Evolutionary conservation across 2,888 invertebrate species (phyloP).

Genomic region (Nebria salina): DNA sequence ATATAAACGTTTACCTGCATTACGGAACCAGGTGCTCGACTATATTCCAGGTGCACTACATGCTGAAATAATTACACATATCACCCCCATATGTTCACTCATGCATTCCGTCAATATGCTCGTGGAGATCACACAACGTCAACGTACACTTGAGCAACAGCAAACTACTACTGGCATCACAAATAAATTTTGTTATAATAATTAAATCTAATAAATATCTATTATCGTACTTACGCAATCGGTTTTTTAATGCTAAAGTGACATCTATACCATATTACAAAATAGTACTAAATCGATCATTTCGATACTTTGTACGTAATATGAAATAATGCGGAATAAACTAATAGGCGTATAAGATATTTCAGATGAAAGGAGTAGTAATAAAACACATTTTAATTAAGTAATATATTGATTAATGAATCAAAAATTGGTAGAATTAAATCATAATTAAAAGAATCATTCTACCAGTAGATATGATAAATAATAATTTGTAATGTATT

Average conservation of each 20-base stretch:
- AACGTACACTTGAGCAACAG: neutral
- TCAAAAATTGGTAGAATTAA: constrained; percentile 9
- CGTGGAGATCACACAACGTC: neutral
- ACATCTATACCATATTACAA: too few relatives aligned
- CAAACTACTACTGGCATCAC: neutral
- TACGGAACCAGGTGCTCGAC: constrained; percentile 28
- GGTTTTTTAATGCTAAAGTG: too few relatives aligned
- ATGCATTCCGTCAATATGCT: constrained; percentile 23
- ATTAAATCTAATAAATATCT: too few relatives aligned
- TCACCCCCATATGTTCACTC: constrained; percentile 37
- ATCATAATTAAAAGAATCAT: neutral
- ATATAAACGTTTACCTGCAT: constrained; percentile 31
- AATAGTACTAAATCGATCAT: too few relatives aligned
- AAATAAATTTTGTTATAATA: too few relatives aligned
- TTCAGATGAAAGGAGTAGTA: neutral
- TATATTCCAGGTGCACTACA: constrained; percentile 28
- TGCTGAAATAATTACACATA: constrained; percentile 33
- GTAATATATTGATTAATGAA: constrained; percentile 9
- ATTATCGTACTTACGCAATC: too few relatives aligned
- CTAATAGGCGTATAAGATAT: neutral
- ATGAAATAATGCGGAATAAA: too few relatives aligned
- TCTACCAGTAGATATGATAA: constrained; percentile 26
- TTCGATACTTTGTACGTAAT: too few relatives aligned
- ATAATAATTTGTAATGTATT: constrained; percentile 7
- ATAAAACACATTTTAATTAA: neutral